Evolutionary conservation across 2,888 invertebrate species (phyloP), one percentile per base, ranked within the genome.

Genomic region (Drosophila lutescens): DNA sequence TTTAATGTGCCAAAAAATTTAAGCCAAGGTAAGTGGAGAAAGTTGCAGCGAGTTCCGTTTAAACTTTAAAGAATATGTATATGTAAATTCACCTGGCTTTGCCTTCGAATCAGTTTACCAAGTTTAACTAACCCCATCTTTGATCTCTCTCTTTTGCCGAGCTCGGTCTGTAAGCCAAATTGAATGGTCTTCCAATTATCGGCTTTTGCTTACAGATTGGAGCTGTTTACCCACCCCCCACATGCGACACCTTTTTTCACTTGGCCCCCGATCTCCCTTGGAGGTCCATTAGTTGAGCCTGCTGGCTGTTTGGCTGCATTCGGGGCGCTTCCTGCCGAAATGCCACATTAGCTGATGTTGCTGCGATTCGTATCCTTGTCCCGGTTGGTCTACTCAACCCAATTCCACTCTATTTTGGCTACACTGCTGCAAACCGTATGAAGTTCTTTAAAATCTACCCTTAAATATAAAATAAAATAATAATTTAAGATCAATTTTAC

Each of bases 261-360:
- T 26, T 26, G 2, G 34, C 30, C 23, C 17, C 26, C 12, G 4
- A 20, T 40, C 8, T 40, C n/a, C 40, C 12, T 20, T n/a, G 30
- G 20, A 32, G 55, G 63, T 63, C 50, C 50, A 63, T 71, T 63
- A 63, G 63, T 36, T 40, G 51, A 30, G 74, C 56, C 66, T 67
- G 68, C 49, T 53, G 73, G 63, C 63, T 71, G 56, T 71, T 71
- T 57, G 73, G 74, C 56, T 51, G 44, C 51, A 36, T 47, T 71
- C 40, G 49, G 46, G 49, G 46, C 51, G 73, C 68, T 50, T 51
- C 70, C 72, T 69, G 72, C 59, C 74, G 66, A 80, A 67, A 66
- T 61, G 77, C 74, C 81, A 79, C 77, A 81, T 87, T 87, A 79
- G 87, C 73, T 57, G 58, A 63, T 49, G 60, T 40, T 67, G 60